A percentile compares a stretch with the other conserved stretches of the same genome.
These are phyloP conservation scores for Flabesymbios commensalis DNA, from an alignment of 2,888 invertebrate genomes.

Conservation along the genomic window DNA sequence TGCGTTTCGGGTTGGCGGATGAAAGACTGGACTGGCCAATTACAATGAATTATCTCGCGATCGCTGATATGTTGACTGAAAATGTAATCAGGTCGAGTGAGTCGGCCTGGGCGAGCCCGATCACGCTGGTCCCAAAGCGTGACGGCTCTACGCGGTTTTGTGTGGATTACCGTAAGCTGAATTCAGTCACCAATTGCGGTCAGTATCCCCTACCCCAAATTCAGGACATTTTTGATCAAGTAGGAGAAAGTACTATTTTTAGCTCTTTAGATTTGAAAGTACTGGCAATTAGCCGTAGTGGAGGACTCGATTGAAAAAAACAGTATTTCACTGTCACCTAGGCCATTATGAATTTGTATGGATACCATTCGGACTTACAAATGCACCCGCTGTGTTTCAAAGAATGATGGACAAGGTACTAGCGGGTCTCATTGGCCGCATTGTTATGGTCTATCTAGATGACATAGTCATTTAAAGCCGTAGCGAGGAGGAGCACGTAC, in stretches of 20 bases:
- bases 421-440: not conserved
- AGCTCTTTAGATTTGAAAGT: not conserved
- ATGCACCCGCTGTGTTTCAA: too few species aligned
- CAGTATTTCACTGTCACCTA: not conserved
- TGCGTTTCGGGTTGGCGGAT: too few species aligned
- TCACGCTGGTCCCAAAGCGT: not conserved
- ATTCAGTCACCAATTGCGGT: not conserved
- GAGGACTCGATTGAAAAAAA: not conserved
- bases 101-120: not conserved
- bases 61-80: not conserved
- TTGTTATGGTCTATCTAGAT: constrained; percentile 7
- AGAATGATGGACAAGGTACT: not conserved
- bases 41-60: not conserved
- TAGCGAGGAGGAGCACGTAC: not conserved
- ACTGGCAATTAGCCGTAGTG: not conserved
- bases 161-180: not conserved
- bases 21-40: not conserved
- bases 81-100: not conserved
- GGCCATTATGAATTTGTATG: not conserved
- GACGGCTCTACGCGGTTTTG: not conserved
- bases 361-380: too few species aligned
- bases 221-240: not conserved
- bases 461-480: constrained; percentile 21
- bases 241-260: not conserved
- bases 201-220: not conserved